Evolutionary conservation across 2,888 invertebrate species (phyloP).

Genomic region (Schrankia costaestrigalis): DNA sequence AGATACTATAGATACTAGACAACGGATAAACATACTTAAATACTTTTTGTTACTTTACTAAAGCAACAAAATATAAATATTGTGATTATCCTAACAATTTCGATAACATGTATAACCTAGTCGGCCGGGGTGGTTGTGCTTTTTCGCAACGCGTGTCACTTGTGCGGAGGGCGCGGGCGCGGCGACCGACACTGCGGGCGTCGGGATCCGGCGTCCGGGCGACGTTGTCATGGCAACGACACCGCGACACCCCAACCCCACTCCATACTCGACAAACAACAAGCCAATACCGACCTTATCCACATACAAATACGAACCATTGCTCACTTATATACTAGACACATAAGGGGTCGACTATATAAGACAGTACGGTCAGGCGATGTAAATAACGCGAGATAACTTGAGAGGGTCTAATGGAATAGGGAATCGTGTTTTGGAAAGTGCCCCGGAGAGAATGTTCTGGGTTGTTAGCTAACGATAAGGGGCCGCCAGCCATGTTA

Average conservation of each 20-base stretch:
- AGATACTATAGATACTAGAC: too few species aligned
- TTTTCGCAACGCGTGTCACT: conserved; percentile 80
- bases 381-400: conserved; percentile 80
- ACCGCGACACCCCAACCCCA: conserved; percentile 67
- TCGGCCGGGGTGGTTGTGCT: conserved; percentile 72
- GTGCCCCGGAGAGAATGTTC: conserved; percentile 74
- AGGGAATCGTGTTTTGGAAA: conserved; percentile 77
- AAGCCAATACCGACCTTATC: conserved; percentile 53
- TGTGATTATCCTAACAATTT: conserved; percentile 1
- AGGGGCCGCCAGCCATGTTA: conserved; percentile 55
- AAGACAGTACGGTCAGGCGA: conserved; percentile 78
- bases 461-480: conserved; percentile 59
- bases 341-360: conserved; percentile 73
- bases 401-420: conserved; percentile 79
- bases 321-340: conserved; percentile 68
- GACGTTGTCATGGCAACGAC: conserved; percentile 82
- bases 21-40: too few species aligned
- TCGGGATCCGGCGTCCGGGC: conserved; percentile 82
- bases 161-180: conserved; percentile 74
- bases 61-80: too few species aligned
- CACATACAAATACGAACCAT: conserved; percentile 50
- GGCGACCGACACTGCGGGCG: conserved; percentile 81
- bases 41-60: too few species aligned
- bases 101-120: conserved; percentile 34
- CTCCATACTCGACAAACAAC: conserved; percentile 30